phyloP scores from a whole-genome alignment of 2,888 invertebrate genomes.

The Allophyes oxyacanthae region DNA sequence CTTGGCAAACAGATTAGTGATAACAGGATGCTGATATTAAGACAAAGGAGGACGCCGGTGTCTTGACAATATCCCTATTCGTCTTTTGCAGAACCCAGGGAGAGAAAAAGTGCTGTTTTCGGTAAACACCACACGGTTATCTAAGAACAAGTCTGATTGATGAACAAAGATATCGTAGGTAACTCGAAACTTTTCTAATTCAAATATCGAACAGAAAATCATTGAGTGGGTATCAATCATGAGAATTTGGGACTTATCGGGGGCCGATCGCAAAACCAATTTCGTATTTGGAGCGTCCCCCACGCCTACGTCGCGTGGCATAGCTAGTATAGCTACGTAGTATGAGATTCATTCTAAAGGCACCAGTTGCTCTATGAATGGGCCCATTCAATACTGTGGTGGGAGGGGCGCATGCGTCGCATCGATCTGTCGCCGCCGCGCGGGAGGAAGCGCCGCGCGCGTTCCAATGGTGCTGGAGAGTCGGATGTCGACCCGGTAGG shows the following conservation, averaged over 20 bases:
- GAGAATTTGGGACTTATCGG: conserved; percentile 37
- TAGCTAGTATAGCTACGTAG: conserved; percentile 58
- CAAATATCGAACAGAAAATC: conserved; percentile 49
- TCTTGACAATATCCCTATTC: no score
- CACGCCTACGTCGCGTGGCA: conserved; percentile 55
- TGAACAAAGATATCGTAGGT: conserved; percentile 4
- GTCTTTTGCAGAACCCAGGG: no score
- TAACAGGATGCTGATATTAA: no score
- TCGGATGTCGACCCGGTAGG: conserved; percentile 37
- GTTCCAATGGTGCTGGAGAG: conserved; percentile 44
- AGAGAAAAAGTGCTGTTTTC: no score
- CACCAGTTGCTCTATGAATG: conserved; percentile 84
- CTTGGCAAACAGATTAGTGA: no score
- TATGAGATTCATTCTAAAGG: conserved; percentile 75
- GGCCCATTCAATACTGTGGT: conserved; percentile 78
- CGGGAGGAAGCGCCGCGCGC: conserved; percentile 53
- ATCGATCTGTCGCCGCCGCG: conserved; percentile 70
- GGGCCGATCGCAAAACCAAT: conserved; percentile 49
- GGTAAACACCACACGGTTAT: no score
- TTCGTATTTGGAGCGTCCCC: conserved; percentile 44
- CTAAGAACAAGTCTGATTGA: conserved; percentile 1
- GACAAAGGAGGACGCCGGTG: no score
- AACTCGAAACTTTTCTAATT: conserved; percentile 44
- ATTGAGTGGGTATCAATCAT: conserved; percentile 41
- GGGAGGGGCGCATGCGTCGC: conserved; percentile 68